Evolutionary conservation across 2,888 invertebrate genomes (phyloP), one percentile per base, ranked within the genome.

Genomic region (Drosophila longiperda): DNA sequence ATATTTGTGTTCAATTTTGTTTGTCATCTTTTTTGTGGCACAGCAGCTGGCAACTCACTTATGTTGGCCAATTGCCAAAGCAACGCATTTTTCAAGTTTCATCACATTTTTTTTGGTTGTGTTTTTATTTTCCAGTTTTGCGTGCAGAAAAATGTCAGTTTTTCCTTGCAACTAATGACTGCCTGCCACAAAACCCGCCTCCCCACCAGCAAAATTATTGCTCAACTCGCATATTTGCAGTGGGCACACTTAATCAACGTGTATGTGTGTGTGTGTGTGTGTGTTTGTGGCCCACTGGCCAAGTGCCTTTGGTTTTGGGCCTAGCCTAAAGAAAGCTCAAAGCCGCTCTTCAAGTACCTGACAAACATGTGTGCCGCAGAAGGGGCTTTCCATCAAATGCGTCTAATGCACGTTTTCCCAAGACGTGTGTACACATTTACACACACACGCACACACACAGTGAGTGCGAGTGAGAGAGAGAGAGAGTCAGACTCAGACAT

Each of bases 341-440:
- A 38, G 36, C 45, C 26, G 45, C 33, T 40, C 38, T 33, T 62
- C 34, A 52, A 42, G 63, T 72, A 55, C 38, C 45, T 60, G 42
- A 29, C 52, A 73, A 73, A 67, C 68, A 68, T 64, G 68, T 52
- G 61, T 23, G 23, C 36, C 36, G 23, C 20, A 26, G 61, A 34
- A 36, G 52, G 38, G 32, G 61, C 74, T 79, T 79, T 76, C 76
- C 68, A 76, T 75, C 61, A 48, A 75, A 54, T 55, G 53, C 53
- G 63, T 78, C 74, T 66, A 71, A 70, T 72, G 62, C 34, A 66
- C 74, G 61, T 63, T 78, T 74, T 60, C 68, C 75, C 61, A 40
- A 66, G 61, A 76, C 76, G 76, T 80, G 80, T 62, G 57, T 63
- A 75, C 63, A 79, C 78, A 73, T 53, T 45, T 50, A 67, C 57